Base-by-base conservation (phyloP, 2,113 vertebrate species). In the Plotosus lineatus region DNA sequence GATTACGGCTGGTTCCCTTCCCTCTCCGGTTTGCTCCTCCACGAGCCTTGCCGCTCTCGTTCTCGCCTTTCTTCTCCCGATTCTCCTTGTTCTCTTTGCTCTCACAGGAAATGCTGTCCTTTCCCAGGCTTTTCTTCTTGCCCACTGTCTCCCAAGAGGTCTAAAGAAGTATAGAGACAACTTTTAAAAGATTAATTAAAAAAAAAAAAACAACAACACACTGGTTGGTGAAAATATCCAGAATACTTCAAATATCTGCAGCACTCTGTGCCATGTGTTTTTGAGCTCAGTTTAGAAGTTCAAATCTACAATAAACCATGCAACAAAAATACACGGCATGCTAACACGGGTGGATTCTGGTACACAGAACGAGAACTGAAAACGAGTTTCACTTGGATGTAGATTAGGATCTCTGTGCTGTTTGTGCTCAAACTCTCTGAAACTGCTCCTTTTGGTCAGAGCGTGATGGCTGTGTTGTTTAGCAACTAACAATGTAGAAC, bases 121-220 rank as follows among this genome's bases (percentile, higher is more conserved):
- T 99, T 85, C 93, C 94, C 87, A 97, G 89, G 79, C 89, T 95
- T 87, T 97, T 98, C 93, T 98, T 99, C 92, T 95, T 99, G 58
- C 96, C 97, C 85, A 99, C 97, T 0, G 96, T 99, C 88, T 99
- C 97, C 97, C 97, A 99, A 4, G 96, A 97, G 82, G 96, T 97
- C 97, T 99, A 87, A 9, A 42, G 51, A 48, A 78, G 14, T 14
- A 48, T 12, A 68, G 42, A 75, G 46, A 77, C 1, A 63, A 56
- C n/a, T 3, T 44, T 65, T 50, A 50, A 33, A 31, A 31, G n/a
- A 28, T 28, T 65, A 15, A 40, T 5, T 6, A 33, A 6, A 31
- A 21, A 48, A 17, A 6, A 42, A n/a, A n/a, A n/a, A n/a, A n/a
- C n/a, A n/a, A n/a, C n/a, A n/a, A n/a, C n/a, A n/a, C n/a, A n/a